Evolutionary conservation across 2,888 invertebrate species (phyloP).

Genomic region (Branchinecta sandiegonensis): DNA sequence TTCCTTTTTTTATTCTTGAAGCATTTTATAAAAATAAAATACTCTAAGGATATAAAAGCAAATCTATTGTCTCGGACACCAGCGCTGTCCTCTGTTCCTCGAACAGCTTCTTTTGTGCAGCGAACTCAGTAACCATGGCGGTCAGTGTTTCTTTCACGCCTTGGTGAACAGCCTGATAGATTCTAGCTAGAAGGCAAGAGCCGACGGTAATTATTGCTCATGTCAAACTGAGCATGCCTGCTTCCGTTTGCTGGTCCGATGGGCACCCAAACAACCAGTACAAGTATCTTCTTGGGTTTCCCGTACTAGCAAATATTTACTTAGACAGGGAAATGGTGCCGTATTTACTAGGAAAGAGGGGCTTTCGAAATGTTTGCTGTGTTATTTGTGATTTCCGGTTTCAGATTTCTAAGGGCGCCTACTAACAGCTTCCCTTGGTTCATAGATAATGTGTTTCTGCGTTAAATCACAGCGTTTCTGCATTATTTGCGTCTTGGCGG

Average conservation of each 20-base stretch:
- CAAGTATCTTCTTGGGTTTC: slow-evolving; percentile 4
- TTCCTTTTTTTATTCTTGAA: no score
- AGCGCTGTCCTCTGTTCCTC: no score
- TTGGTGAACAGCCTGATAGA: not conserved
- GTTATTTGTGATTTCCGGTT: not conserved
- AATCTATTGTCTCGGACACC: no score
- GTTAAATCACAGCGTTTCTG: no score
- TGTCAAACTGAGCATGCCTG: slow-evolving; percentile 13
- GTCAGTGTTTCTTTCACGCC: slow-evolving; percentile 14
- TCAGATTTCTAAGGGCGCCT: no score
- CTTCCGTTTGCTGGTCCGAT: slow-evolving; percentile 6
- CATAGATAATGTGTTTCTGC: no score
- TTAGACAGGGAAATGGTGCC: slow-evolving; percentile 1
- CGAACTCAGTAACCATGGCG: not conserved
- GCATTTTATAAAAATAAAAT: no score
- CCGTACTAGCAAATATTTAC: slow-evolving; percentile 13
- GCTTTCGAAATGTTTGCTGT: slow-evolving; percentile 5
- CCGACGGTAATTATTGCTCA: not conserved
- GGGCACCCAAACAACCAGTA: slow-evolving; percentile 8
- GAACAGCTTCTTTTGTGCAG: no score
- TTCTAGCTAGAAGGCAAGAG: slow-evolving; percentile 1
- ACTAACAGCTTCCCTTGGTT: no score
- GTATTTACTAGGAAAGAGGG: not conserved
- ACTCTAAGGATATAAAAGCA: no score
- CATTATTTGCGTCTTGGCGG: no score